Evolutionary conservation across 2,113 vertebrate genomes (phyloP).

Genomic region (Petromus typicus): DNA sequence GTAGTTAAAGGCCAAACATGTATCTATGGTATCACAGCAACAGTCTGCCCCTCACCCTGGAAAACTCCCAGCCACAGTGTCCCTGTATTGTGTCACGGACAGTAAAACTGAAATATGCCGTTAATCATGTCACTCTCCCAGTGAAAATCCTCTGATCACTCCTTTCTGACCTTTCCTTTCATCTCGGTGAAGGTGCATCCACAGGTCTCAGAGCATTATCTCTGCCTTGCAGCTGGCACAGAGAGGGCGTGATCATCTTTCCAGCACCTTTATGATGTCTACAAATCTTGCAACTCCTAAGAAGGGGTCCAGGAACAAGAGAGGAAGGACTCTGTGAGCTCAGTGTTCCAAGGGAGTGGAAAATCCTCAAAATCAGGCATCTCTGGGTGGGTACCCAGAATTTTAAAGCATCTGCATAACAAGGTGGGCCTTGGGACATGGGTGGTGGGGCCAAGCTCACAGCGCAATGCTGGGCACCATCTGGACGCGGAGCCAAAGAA

Average conservation of each 20-base stretch:
- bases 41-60: neutral
- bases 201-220: neutral
- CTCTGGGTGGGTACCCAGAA: neutral
- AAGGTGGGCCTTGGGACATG: too few species aligned
- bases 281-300: neutral
- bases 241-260: neutral
- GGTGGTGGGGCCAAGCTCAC: neutral
- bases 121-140: neutral
- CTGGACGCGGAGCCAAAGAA: neutral
- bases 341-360: too few species aligned
- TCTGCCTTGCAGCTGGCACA: neutral
- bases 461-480: rapidly evolving
- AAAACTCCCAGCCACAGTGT: neutral
- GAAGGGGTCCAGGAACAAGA: neutral
- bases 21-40: neutral
- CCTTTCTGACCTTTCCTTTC: neutral
- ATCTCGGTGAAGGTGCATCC: neutral
- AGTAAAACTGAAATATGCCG: neutral
- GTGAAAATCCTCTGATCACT: neutral
- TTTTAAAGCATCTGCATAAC: neutral
- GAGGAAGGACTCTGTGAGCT: neutral
- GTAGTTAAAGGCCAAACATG: neutral
- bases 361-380: neutral
- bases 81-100: neutral
- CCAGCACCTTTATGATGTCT: neutral